These are phyloP conservation scores for Tangara arthus DNA, from an alignment of 2,797 vertebrate species.

Conservation along the genomic window DNA sequence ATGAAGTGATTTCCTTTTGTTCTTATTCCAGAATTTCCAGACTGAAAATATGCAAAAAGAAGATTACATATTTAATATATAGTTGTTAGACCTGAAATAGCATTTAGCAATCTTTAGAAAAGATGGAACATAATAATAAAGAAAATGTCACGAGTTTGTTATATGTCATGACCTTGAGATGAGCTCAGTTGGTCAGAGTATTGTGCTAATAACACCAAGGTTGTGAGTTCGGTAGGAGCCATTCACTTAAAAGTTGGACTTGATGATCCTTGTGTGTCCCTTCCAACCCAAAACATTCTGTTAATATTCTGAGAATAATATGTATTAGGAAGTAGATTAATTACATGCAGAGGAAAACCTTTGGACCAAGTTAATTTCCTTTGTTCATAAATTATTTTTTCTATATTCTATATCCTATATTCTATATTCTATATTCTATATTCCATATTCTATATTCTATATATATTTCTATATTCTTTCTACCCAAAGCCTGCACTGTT, in stretches of 20 bases:
- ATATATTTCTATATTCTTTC: neutral
- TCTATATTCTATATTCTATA: neutral
- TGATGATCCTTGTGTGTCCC: neutral
- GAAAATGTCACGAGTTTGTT: neutral
- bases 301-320: neutral
- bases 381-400: neutral
- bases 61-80: neutral
- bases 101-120: neutral
- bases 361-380: neutral
- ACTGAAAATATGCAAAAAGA: neutral
- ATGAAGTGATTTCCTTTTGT: neutral
- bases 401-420: neutral
- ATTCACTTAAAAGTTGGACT: neutral
- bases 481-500: neutral
- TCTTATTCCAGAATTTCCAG: neutral
- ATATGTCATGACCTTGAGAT: too few species aligned
- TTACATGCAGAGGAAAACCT: neutral
- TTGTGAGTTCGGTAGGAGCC: neutral
- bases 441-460: neutral
- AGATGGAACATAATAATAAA: neutral
- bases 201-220: too few species aligned
- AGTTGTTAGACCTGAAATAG: neutral
- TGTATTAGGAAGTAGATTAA: neutral
- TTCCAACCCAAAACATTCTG: neutral
- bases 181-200: neutral